These are phyloP conservation scores for Pygoscelis adeliae DNA, from an alignment of 2,113 vertebrate genomes.

Conservation along the genomic window DNA sequence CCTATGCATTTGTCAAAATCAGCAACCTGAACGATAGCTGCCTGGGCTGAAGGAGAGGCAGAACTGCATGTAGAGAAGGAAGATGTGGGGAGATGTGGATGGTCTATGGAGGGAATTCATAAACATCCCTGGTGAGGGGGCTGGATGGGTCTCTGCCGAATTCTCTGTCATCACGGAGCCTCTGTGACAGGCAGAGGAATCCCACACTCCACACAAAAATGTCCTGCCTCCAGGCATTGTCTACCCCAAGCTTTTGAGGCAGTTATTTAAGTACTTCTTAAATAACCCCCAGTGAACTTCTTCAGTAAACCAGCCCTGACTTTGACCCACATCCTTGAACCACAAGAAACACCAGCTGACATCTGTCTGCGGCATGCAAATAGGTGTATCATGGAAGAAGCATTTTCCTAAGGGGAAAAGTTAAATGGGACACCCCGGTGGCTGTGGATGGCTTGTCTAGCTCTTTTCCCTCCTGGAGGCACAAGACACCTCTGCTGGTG, in stretches of 20 bases:
- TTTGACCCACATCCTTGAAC: neutral
- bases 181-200: neutral
- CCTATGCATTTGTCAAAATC: neutral
- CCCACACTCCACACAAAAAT: neutral
- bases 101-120: neutral
- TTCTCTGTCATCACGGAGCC: neutral
- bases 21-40: neutral
- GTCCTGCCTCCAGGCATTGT: neutral
- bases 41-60: neutral
- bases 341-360: neutral
- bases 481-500: neutral
- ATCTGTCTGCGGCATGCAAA: neutral
- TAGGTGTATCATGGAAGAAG: neutral
- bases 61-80: neutral
- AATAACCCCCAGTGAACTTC: neutral
- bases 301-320: neutral
- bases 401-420: neutral
- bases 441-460: neutral
- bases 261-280: neutral
- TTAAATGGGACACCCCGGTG: rapidly evolving
- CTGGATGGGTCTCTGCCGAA: neutral
- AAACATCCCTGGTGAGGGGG: neutral
- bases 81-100: neutral
- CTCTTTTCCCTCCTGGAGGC: neutral
- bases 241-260: neutral